Evolutionary conservation across 1,140 invertebrate species (phyloP), one percentile per base, ranked within the genome.

Genomic region (Bombus confusus): DNA sequence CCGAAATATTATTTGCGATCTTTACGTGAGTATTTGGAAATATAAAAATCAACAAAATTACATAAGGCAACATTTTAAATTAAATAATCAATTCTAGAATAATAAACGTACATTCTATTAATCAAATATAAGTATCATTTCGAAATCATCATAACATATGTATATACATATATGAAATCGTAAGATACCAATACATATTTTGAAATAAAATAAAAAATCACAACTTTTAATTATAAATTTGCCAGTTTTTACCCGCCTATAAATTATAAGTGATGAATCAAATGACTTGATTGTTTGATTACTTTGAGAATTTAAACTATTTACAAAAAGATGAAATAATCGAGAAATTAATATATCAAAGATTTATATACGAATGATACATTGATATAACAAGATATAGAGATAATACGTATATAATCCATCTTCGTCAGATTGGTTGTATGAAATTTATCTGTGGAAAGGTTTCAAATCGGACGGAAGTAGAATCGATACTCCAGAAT

Each of bases 401-500:
- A 41, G 43, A 31, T 22, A 80, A 31, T 47, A 83, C 8, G 15
- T 22, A 25, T 66, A 47, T 69, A 64, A 87, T 86, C 71, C 83
- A 15, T 77, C 71, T 68, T 52, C 22, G 78, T 85, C 62, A 69
- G 71, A 81, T 85, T 68, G 47, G 43, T 34, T 37, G 71, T 34
- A 59, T 43, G 59, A 80, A 81, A 85, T 75, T 74, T 64, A n/a
- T n/a, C 64, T 25, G 78, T 68, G 34, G 71, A 81, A 62, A 69
- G 69, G 62, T 85, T 86, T 85, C 66, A 85, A 87, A 87, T 87
- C 22, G 69, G 87, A 88, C 87, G 64, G 68, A 71, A 79, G 76
- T 83, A 73, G 47, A 90, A 90, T 90, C 89, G 89, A 90, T 90
- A 90, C 83, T 74, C 57, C 72, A 76, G 82, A 82, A 85, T 90